Evolutionary conservation across 2,888 invertebrate species (phyloP), one percentile per base, ranked within the genome.

Genomic region (Latrodectus elegans): DNA sequence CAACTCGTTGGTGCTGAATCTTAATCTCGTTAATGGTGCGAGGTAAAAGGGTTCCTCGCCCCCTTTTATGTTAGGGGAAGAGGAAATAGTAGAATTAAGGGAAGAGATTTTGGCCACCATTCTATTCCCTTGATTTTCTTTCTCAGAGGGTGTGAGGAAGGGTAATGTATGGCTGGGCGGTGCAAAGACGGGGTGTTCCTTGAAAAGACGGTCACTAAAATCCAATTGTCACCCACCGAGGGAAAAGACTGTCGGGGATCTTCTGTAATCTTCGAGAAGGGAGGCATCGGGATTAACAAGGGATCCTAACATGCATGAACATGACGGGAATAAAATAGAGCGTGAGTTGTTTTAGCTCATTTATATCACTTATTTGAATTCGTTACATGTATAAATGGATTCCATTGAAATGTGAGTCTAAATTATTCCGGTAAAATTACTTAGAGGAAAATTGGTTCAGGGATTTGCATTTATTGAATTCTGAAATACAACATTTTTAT

Each of bases 11-110:
- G 73, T 49, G n/a, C 77, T 84, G 84, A 70, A 78, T 84, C 84
- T 84, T 84, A 84, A 84, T 84, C 84, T 84, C 67, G 84, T 84
- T 84, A 84, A 84, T 84, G 84, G 84, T 26, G 72, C 77, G 77
- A 55, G 65, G 77, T 68, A 72, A 55, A 84, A 84, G 77, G 84
- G 77, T 72, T 76, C 22, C 49, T 17, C 65, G 17, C 38, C 77
- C 84, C 77, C 14, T n/a, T 52, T 60, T 11, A 14, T 22, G 14
- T 15, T 9, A 9, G 71, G 14, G 26, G 55, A 71, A 60, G 68
- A 10, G 75, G 80, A 64, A 11, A n/a, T 55, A 22, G 70, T 49
- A 38, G 67, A 82, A 75, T 74, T 60, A 60, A 17, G 52, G 52
- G 82, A 68, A 67, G 55, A 75, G 82, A 75, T 82, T 82, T 55